Percentiles rank a stretch among this genome's conserved stretches.
phyloP scores from a whole-genome alignment of 2,113 vertebrate species.

The Aldabrachelys gigantea region DNA sequence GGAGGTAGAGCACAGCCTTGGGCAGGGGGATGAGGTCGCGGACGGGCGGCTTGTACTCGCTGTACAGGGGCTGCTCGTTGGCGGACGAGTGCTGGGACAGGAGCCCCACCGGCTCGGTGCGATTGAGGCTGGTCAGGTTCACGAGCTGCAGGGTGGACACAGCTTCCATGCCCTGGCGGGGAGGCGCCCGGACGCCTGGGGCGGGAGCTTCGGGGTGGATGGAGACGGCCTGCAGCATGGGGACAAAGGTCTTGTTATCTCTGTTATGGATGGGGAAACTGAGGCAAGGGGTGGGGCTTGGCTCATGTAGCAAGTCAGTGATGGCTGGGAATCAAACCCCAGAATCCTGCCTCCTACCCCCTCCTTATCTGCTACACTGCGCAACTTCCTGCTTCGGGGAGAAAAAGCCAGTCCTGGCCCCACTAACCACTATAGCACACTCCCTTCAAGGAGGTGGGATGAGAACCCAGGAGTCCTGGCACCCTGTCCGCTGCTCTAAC shows the following conservation, averaged over 20 bases:
- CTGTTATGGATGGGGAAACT: background rate
- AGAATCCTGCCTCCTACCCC: no score
- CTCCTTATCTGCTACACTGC: no score
- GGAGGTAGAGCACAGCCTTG: conserved; percentile 81
- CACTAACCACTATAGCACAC: background rate
- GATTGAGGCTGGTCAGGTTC: conserved; percentile 65
- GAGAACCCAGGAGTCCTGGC: no score
- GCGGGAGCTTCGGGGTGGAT: background rate
- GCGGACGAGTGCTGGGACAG: conserved; percentile 55
- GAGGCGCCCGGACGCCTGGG: background rate
- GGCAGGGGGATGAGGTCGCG: conserved; percentile 82
- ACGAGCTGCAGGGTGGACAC: conserved; percentile 41
- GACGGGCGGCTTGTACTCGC: conserved; percentile 76
- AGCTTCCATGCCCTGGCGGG: background rate
- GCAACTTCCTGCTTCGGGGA: no score
- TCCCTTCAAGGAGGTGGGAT: no score
- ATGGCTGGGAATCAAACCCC: background rate
- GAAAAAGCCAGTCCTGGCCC: background rate
- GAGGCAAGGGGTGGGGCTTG: background rate
- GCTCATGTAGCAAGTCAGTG: no score
- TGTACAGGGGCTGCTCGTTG: conserved; percentile 75
- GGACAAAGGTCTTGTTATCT: background rate
- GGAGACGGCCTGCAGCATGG: background rate
- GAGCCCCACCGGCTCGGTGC: conserved; percentile 18
- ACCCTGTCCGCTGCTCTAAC: no score